Evolutionary conservation across 2,113 vertebrate genomes (phyloP).

Genomic region (Patagioenas fasciata): DNA sequence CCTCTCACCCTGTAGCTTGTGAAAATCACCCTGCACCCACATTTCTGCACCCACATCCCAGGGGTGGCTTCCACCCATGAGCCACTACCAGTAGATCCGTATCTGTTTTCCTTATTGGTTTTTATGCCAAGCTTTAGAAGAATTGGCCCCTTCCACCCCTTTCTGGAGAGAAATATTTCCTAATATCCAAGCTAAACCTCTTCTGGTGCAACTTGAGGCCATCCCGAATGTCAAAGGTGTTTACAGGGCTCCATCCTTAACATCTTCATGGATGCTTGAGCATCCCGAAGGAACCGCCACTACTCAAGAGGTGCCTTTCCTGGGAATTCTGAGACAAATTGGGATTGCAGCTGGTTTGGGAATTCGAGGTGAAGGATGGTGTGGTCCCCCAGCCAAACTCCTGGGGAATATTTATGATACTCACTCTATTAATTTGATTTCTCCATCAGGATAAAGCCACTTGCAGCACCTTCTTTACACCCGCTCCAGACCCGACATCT

Average conservation of each 20-base stretch:
- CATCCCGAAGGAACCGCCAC: neutral
- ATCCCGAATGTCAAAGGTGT: neutral
- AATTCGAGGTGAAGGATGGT: fast-evolving
- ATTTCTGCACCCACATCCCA: neutral
- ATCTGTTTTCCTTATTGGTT: neutral
- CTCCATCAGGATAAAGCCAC: neutral
- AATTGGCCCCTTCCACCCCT: fast-evolving
- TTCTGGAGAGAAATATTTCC: neutral
- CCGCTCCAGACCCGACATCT: neutral
- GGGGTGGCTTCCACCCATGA: neutral
- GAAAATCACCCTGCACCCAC: neutral
- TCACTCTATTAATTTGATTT: neutral
- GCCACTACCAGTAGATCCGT: neutral
- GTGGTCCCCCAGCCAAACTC: neutral
- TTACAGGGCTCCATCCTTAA: neutral
- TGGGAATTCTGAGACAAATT: neutral
- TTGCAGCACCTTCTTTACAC: neutral
- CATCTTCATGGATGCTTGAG: neutral
- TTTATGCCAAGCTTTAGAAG: neutral
- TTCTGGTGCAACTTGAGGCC: neutral
- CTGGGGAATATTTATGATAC: neutral
- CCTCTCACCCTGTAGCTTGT: neutral
- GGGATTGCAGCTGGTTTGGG: neutral
- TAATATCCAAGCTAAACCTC: no score
- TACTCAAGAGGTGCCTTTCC: neutral